Evolutionary conservation across 2,888 invertebrate genomes (phyloP).

Genomic region (Apodemia mormo): DNA sequence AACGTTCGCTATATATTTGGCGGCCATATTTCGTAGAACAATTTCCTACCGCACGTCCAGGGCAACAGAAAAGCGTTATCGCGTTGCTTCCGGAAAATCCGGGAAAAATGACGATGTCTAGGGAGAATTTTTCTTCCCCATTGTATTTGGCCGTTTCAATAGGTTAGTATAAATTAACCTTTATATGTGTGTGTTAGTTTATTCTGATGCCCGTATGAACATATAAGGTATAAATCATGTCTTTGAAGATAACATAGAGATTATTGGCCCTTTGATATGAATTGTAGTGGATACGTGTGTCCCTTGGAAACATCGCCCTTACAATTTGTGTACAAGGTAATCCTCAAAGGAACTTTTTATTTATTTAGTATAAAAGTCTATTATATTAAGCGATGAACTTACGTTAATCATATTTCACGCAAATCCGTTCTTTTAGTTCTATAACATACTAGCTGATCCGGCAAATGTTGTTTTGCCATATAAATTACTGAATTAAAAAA

Average conservation of each 20-base stretch:
- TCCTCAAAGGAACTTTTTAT: no score
- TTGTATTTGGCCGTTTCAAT: not conserved
- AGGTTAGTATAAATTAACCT: slow-evolving; percentile 5
- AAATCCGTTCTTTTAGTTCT: no score
- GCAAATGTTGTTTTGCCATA: no score
- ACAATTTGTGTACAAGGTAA: no score
- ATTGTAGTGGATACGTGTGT: not conserved
- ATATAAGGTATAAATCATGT: not conserved
- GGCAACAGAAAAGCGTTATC: not conserved
- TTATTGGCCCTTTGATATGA: not conserved
- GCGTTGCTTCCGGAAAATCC: slow-evolving; percentile 7
- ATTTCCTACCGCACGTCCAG: slow-evolving; percentile 12
- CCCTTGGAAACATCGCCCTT: no score
- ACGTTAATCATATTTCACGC: no score
- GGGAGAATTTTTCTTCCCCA: slow-evolving; percentile 4
- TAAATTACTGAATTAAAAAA: no score
- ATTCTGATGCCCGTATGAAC: not conserved
- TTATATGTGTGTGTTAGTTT: slow-evolving; percentile 16
- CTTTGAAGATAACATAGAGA: not conserved
- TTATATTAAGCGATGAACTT: no score
- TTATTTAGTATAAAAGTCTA: no score
- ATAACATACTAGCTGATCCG: no score
- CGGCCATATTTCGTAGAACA: slow-evolving; percentile 14
- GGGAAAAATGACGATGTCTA: slow-evolving; percentile 13
- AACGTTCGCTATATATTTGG: slow-evolving; percentile 4